Evolutionary conservation across 2,113 vertebrate species (phyloP).

Genomic region (Psilopogon haemacephalus): DNA sequence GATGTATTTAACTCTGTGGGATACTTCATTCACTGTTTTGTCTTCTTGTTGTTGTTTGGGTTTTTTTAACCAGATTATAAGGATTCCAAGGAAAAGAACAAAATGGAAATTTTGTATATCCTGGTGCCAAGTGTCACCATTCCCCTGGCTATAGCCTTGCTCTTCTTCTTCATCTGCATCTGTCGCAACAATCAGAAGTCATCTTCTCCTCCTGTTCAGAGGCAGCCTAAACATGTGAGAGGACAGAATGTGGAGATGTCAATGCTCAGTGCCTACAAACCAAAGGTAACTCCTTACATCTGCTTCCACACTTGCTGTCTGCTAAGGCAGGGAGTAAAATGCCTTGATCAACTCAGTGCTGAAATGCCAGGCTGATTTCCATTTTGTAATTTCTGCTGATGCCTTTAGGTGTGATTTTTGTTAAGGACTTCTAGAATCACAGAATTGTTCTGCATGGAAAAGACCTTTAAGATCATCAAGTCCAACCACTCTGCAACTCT

Average conservation of each 20-base stretch:
- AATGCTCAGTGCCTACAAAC: conserved; percentile 93
- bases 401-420: not conserved
- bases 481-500: no score
- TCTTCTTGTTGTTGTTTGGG: not conserved
- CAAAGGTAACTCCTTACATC: conserved; percentile 80
- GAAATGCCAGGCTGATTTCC: not conserved
- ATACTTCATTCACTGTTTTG: not conserved
- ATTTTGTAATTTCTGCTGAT: not conserved
- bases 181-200: conserved; percentile 97
- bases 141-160: conserved; percentile 90
- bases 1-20: not conserved
- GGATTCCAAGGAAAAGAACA: conserved; percentile 90
- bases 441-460: no score
- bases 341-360: not conserved
- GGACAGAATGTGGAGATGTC: conserved; percentile 99
- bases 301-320: not conserved
- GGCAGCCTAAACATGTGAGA: conserved; percentile 91
- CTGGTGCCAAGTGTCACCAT: conserved; percentile 95
- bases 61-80: conserved; percentile 80
- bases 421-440: not conserved
- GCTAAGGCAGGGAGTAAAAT: not conserved
- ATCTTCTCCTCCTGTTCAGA: conserved; percentile 81
- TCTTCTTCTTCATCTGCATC: conserved; percentile 98
- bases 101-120: conserved; percentile 96
- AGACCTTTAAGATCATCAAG: no score